These are phyloP conservation scores for Arnoldichthys spilopterus DNA, from an alignment of 2,797 vertebrate genomes.

Conservation along the genomic window DNA sequence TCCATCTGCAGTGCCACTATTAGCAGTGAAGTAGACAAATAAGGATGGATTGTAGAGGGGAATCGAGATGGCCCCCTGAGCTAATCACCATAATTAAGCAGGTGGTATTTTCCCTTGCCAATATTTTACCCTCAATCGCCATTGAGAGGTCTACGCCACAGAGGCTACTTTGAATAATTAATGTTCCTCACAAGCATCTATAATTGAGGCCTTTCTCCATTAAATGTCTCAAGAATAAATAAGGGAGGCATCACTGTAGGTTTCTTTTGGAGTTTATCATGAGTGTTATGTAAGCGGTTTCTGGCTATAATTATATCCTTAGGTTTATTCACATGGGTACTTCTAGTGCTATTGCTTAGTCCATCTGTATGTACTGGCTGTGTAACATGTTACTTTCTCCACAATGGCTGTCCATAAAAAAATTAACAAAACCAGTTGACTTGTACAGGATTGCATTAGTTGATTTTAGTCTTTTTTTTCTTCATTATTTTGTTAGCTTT, in stretches of 20 bases:
- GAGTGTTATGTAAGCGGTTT: conserved; percentile 46
- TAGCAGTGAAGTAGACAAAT: conserved; percentile 57
- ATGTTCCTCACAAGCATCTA: conserved; percentile 68
- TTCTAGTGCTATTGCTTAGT: background rate
- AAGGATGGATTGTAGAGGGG: conserved; percentile 56
- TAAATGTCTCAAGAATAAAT: conserved; percentile 69
- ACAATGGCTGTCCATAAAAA: conserved; percentile 14
- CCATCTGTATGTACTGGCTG: background rate
- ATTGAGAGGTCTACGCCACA: conserved; percentile 61
- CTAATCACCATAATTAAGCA: conserved; percentile 70
- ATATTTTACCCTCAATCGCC: conserved; percentile 68
- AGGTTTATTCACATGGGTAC: background rate
- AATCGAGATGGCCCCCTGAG: conserved; percentile 41
- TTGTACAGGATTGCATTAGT: background rate
- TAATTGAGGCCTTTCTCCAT: conserved; percentile 74
- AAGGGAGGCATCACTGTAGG: conserved; percentile 52
- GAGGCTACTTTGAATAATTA: conserved; percentile 74
- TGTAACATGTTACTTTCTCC: background rate
- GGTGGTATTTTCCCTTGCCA: conserved; percentile 58
- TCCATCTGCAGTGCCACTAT: conserved; percentile 49
- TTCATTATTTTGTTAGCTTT: conserved; percentile 11
- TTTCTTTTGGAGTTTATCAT: conserved; percentile 49
- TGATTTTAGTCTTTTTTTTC: background rate
- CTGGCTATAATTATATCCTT: conserved; percentile 46
- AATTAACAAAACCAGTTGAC: background rate